Percentiles rank a stretch among this genome's conserved stretches.
These are phyloP conservation scores for Polydrusus pterygomalis DNA, from an alignment of 2,888 invertebrate genomes.

Conservation along the genomic window DNA sequence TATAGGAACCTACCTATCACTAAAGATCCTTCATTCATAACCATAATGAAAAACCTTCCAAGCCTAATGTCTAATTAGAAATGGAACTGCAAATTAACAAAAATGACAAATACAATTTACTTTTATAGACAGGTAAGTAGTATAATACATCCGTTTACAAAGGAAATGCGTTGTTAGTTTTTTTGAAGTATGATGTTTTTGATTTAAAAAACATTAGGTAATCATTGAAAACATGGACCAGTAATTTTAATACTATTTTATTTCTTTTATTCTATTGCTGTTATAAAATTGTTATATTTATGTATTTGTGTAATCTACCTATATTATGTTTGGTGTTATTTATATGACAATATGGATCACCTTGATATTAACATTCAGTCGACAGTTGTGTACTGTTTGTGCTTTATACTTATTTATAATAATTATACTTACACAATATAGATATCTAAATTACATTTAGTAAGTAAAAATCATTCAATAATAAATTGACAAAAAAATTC, in stretches of 20 bases:
- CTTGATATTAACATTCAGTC: neutral
- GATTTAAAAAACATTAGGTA: neutral
- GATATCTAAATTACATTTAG: neutral
- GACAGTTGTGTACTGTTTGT: neutral
- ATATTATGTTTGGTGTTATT: neutral
- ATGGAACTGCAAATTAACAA: neutral
- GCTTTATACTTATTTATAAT: conserved; percentile 6
- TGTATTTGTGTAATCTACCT: too few species aligned
- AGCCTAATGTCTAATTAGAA: neutral
- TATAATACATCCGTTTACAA: conserved; percentile 11
- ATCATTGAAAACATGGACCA: neutral
- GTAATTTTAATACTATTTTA: neutral
- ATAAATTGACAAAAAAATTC: neutral
- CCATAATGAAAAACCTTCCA: too few species aligned
- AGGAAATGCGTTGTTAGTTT: conserved; percentile 12
- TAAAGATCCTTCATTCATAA: too few species aligned
- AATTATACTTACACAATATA: neutral
- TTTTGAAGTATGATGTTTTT: conserved; percentile 11
- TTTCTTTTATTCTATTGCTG: neutral
- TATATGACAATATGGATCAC: neutral
- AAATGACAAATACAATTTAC: neutral
- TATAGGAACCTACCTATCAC: too few species aligned
- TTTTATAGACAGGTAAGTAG: conserved; percentile 1
- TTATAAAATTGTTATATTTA: conserved; percentile 3
- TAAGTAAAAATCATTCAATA: neutral